Evolutionary conservation across 2,113 vertebrate species (phyloP), one percentile per base, ranked within the genome.

Genomic region (Poeciliopsis retropinna): DNA sequence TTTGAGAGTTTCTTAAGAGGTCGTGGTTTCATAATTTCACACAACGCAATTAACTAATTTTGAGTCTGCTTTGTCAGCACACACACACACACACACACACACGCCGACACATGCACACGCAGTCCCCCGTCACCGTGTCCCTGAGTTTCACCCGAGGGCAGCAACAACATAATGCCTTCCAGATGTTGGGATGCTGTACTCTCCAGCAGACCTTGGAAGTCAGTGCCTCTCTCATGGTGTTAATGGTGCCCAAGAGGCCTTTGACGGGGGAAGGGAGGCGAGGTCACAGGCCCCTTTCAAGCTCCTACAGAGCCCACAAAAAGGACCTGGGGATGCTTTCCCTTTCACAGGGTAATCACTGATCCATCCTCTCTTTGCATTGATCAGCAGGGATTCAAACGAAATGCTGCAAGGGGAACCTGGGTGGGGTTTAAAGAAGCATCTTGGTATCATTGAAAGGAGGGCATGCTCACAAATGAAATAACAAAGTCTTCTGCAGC

Each of bases 131-230:
- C 81, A 84, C 73, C 28, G 12, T 65, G 78, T 87, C 81, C 76
- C 87, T 63, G 15, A 32, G 80, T 87, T 89, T 90, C 76, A 90
- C 84, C 89, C 91, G 68, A 80, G 44, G 90, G 89, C 86, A 80
- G 87, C 79, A 89, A 78, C 83, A 86, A 84, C 67, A 1, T 94
- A 93, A 95, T 95, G 85, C 81, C 82, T 94, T 94, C 93, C 94
- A 94, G 92, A 94, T 95, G 94, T 89, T 73, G 66, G 82, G 84
- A 93, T 91, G 91, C 76, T 78, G 79, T 89, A 75, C 76, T 91
- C 84, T 90, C 72, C 72, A 78, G 74, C 86, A 86, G 91, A 84
- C 76, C 75, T 81, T 92, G 83, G 82, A 93, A 90, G 87, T 88
- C 81, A 81, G 75, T 87, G 86, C 80, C 86, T 79, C 83, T 86